Percentiles rank a stretch among this genome's conserved stretches.
Evolutionary conservation across 1,140 invertebrate genomes (phyloP).

Genomic region (Sinonovacula constricta): DNA sequence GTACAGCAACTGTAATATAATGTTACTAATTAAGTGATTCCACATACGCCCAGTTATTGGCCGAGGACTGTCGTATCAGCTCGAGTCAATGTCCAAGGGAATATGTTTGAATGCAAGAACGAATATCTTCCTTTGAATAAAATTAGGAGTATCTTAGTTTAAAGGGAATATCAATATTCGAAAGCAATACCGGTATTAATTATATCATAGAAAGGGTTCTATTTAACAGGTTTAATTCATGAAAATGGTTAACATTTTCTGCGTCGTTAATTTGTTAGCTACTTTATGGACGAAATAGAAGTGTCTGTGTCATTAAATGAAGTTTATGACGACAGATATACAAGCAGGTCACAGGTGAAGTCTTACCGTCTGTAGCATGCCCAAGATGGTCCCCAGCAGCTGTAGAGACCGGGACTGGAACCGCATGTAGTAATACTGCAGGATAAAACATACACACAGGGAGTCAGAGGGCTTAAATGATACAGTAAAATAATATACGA

Average conservation of each 20-base stretch:
- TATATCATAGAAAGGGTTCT: background rate
- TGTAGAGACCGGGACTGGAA: constrained; percentile 61
- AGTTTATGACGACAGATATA: background rate
- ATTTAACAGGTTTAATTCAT: background rate
- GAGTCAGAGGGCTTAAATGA: too few relatives aligned
- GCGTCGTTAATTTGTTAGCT: background rate
- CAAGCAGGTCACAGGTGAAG: background rate
- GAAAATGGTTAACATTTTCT: background rate
- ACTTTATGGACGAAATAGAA: too few relatives aligned
- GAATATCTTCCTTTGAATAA: background rate
- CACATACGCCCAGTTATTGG: background rate
- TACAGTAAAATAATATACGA: too few relatives aligned
- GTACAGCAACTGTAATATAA: constrained; percentile 85
- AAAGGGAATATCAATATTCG: background rate
- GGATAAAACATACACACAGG: constrained; percentile 62
- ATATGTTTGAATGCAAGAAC: background rate
- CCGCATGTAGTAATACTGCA: constrained; percentile 87
- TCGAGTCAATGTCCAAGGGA: too few relatives aligned
- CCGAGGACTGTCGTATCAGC: too few relatives aligned
- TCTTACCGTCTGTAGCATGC: constrained; percentile 79
- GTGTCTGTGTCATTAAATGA: background rate
- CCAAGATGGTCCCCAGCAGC: constrained; percentile 57
- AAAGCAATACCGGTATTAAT: background rate
- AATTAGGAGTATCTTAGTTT: background rate
- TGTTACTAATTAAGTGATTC: background rate